These are phyloP conservation scores for Fragum sueziense DNA, from an alignment of 2,888 invertebrate genomes.

Conservation along the genomic window DNA sequence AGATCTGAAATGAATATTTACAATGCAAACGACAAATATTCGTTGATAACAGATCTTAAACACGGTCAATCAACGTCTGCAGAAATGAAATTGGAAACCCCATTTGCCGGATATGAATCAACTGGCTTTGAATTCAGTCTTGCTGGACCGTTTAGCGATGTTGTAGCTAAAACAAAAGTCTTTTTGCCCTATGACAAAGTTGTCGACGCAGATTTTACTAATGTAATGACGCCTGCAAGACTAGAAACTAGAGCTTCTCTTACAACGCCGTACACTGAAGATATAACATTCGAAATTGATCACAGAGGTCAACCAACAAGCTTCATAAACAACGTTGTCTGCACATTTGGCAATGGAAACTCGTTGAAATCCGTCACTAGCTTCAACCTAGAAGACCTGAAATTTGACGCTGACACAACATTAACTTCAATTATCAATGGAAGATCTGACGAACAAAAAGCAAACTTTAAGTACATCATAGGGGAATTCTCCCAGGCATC, in stretches of 20 bases:
- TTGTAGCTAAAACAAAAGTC: constrained; percentile 27
- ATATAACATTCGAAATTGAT: constrained; percentile 30
- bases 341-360: constrained; percentile 35
- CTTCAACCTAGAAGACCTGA: constrained; percentile 7
- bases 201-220: constrained; percentile 23
- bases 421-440: constrained; percentile 33
- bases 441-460: constrained; percentile 37
- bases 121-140: constrained; percentile 15
- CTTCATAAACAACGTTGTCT: constrained; percentile 23
- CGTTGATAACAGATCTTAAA: constrained; percentile 2
- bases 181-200: constrained; percentile 11
- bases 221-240: constrained; percentile 12
- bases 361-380: constrained; percentile 25
- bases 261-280: constrained; percentile 43
- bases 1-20: constrained; percentile 18
- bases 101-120: constrained; percentile 42
- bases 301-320: constrained; percentile 27
- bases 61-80: not conserved
- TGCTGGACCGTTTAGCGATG: constrained; percentile 12
- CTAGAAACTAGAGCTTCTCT: constrained; percentile 43
- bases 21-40: constrained; percentile 23
- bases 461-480: constrained; percentile 21
- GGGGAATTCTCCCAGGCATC: constrained; percentile 25
- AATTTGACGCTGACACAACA: constrained; percentile 29
- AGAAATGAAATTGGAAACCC: constrained; percentile 30